Percentiles rank a stretch among this genome's conserved stretches.
phyloP scores from a whole-genome alignment of 2,797 vertebrate genomes.

The Eremophila alpestris region DNA sequence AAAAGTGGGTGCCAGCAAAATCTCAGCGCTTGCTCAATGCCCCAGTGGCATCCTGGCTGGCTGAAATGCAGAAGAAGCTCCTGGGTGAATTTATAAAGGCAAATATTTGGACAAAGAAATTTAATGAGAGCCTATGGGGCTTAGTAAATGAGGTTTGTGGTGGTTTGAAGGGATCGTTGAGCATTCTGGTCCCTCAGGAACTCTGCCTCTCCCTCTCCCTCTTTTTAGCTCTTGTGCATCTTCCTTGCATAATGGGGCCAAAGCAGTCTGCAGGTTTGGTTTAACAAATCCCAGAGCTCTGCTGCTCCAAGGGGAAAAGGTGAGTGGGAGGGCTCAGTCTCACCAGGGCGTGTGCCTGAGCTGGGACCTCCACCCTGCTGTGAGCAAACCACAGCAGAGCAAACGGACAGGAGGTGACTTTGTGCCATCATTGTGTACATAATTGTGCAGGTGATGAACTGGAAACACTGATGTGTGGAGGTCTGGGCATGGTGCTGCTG shows the following conservation, averaged over 20 bases:
- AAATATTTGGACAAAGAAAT: conserved; percentile 4
- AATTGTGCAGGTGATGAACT: not conserved
- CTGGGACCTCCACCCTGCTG: not conserved
- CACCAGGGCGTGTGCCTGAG: rapidly evolving
- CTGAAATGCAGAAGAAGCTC: not conserved
- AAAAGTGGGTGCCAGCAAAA: not conserved
- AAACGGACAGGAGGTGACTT: not conserved
- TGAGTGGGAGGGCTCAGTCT: not conserved
- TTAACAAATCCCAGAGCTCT: not conserved
- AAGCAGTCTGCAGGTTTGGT: not conserved
- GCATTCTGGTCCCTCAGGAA: not conserved
- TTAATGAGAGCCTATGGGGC: conserved; percentile 9
- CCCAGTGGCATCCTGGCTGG: not conserved
- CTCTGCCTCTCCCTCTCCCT: not conserved
- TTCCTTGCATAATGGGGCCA: not conserved
- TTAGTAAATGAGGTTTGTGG: not conserved
- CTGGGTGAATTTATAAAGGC: conserved; percentile 5
- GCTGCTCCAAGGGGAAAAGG: not conserved
- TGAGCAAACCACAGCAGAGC: rapidly evolving
- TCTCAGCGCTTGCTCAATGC: not conserved
- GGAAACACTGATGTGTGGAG: not conserved
- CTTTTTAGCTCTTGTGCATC: not conserved
- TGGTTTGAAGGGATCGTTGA: not conserved
- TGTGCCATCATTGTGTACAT: rapidly evolving
- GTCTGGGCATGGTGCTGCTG: rapidly evolving